Conservation (phyloP, 2,113 vertebrate genomes). For the Dicentrarchus labrax region DNA sequence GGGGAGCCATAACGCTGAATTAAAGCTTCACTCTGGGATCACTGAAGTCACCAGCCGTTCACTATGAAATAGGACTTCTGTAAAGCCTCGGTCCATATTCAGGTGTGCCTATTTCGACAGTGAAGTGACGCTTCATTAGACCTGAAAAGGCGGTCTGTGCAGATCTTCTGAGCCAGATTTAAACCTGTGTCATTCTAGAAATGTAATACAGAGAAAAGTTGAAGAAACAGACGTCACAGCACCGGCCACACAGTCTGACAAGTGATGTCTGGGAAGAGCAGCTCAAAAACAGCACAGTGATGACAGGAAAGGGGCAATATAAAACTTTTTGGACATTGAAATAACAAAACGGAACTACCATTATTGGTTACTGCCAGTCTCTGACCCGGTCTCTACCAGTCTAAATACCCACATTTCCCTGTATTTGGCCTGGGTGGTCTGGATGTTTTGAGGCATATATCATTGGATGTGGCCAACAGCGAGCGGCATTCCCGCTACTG, state of each 20-base stretch:
- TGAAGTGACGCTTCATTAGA: background rate
- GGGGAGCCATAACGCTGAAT: constrained; percentile 55
- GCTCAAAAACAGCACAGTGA: constrained; percentile 3
- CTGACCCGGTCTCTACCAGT: background rate
- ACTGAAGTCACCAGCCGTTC: constrained; percentile 24
- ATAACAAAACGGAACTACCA: background rate
- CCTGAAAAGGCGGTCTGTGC: background rate
- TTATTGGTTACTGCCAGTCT: background rate
- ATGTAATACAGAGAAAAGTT: constrained; percentile 6
- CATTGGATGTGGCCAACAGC: constrained; percentile 2
- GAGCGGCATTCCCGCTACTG: constrained; percentile 43
- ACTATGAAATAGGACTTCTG: constrained; percentile 39
- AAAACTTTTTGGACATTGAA: background rate
- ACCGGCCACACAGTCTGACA: background rate
- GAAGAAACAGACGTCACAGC: constrained; percentile 6
- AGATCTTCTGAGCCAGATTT: background rate
- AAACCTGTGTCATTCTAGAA: constrained; percentile 15
- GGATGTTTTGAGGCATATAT: constrained; percentile 4
- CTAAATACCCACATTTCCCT: constrained; percentile 9
- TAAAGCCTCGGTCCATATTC: constrained; percentile 13
- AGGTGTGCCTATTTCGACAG: background rate
- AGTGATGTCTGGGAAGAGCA: constrained; percentile 7
- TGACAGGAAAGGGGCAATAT: background rate
- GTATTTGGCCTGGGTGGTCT: constrained; percentile 25
- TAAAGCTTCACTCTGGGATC: constrained; percentile 49